A percentile compares a stretch with the other conserved stretches of the same genome.
Evolutionary conservation across 2,113 vertebrate genomes (phyloP).

Genomic region (Vanacampus margaritifer): DNA sequence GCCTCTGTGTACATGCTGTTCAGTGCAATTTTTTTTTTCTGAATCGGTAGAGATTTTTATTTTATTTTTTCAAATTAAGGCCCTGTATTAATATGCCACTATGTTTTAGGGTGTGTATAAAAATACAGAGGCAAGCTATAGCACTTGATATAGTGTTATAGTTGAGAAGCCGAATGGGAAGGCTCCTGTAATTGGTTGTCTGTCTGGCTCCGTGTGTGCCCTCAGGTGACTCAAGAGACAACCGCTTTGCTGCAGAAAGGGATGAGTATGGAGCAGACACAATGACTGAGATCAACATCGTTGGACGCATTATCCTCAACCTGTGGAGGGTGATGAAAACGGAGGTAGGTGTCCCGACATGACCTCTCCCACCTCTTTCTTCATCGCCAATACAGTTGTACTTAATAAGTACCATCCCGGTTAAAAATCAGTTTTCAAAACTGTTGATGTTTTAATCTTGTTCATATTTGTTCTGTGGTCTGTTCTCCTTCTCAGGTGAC

Average conservation of each 20-base stretch:
- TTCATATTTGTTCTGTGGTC: background rate
- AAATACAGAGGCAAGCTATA: background rate
- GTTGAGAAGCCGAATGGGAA: conserved; percentile 2
- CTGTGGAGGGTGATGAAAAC: conserved; percentile 97
- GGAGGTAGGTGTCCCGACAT: conserved; percentile 75
- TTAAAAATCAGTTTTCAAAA: too few species aligned
- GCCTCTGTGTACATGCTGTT: background rate
- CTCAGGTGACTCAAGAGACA: conserved; percentile 87
- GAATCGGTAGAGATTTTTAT: too few species aligned
- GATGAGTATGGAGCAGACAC: conserved; percentile 92
- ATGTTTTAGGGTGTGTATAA: background rate
- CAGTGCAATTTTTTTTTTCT: background rate
- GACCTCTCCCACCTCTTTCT: background rate
- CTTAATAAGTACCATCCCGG: background rate
- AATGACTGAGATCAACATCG: conserved; percentile 93
- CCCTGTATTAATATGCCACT: background rate
- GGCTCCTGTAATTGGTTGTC: conserved; percentile 20
- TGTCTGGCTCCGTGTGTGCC: conserved; percentile 32
- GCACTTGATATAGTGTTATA: background rate
- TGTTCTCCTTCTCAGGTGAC: conserved; percentile 74
- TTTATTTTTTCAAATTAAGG: background rate
- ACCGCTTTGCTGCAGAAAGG: conserved; percentile 83
- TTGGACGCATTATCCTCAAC: conserved; percentile 89
- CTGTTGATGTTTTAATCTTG: background rate
- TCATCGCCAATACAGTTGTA: background rate